Base-by-base conservation (phyloP, 2,888 invertebrate genomes). In the Amphipyra tragopoginis region DNA sequence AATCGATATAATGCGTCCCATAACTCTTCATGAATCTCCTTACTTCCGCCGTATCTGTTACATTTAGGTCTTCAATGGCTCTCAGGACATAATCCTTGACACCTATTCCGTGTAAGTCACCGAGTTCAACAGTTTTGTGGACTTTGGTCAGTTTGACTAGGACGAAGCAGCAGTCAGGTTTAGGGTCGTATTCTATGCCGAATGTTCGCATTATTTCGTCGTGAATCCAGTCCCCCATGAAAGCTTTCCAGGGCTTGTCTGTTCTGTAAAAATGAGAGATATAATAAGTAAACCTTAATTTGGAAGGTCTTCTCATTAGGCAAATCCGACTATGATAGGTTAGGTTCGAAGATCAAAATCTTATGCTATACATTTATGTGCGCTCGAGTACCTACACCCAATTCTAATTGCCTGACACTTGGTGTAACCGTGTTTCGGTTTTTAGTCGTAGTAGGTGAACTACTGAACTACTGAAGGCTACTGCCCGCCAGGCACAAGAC, bases 1-100 rank as follows among this genome's bases (percentile, higher is more conserved):
- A 97, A 68, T 97, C 96, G 53, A 98, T 97, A 80, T 98, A 98
- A 90, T 98, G 98, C 6, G 98, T 98, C 49, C 98, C 98, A 78
- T 97, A 97, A 79, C 96, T 97, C 83, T 96, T 97, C 92, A 98
- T 97, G 84, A 98, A 98, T 76, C 96, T 95, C 39, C 97, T 95
- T 0, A 98, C 96, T 69, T 96, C 96, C 0, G 96, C 95, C 0
- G 96, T 94, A 84, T 98, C 97, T 34, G 96, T 97, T 8, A 96
- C 91, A 74, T 96, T 95, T 57, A 97, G 92, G 29, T 94, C 93
- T 3, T 97, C 95, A 13, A 96, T 95, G 59, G 97, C 97, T 39
- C 95, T 93, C 5, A 93, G 90, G 0, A 98, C 97, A 52, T 96
- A 96, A 14, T 96, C 96, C 79, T 96, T 96, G 38, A 97, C 88